These are phyloP conservation scores for Patella vulgata DNA, from an alignment of 1,140 invertebrate genomes.

Conservation along the genomic window DNA sequence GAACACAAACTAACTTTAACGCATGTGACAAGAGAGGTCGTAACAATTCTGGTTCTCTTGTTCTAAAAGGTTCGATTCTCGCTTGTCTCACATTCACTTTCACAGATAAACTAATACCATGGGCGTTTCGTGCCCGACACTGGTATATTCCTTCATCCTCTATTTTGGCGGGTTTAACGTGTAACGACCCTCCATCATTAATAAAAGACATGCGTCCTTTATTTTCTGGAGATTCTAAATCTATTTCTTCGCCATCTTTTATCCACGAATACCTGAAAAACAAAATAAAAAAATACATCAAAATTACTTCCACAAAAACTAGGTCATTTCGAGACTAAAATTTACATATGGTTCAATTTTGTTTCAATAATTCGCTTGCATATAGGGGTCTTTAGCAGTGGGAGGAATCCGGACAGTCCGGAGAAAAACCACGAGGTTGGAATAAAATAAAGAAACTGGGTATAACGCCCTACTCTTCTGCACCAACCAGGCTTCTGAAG, in stretches of 20 bases:
- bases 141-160: conserved; percentile 93
- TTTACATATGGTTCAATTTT: too few relatives aligned
- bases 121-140: conserved; percentile 90
- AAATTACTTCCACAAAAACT: too few relatives aligned
- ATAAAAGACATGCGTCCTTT: conserved; percentile 83
- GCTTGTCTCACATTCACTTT: conserved; percentile 29
- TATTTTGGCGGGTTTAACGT: conserved; percentile 83
- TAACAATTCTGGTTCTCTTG: conserved; percentile 11
- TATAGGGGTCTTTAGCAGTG: too few relatives aligned
- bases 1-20: conserved; percentile 46
- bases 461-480: too few relatives aligned
- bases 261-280: conserved; percentile 88
- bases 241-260: conserved; percentile 92
- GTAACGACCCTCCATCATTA: conserved; percentile 87
- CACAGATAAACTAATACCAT: conserved; percentile 74
- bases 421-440: too few relatives aligned
- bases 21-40: conserved; percentile 17
- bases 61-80: conserved; percentile 34
- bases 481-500: too few relatives aligned
- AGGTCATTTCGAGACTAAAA: too few relatives aligned
- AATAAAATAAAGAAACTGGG: too few relatives aligned
- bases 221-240: conserved; percentile 73
- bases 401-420: too few relatives aligned
- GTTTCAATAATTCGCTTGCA: too few relatives aligned
- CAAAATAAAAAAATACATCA: conserved; percentile 9